Base-by-base conservation (phyloP, 1,140 invertebrate genomes). In the Panonychus citri region DNA sequence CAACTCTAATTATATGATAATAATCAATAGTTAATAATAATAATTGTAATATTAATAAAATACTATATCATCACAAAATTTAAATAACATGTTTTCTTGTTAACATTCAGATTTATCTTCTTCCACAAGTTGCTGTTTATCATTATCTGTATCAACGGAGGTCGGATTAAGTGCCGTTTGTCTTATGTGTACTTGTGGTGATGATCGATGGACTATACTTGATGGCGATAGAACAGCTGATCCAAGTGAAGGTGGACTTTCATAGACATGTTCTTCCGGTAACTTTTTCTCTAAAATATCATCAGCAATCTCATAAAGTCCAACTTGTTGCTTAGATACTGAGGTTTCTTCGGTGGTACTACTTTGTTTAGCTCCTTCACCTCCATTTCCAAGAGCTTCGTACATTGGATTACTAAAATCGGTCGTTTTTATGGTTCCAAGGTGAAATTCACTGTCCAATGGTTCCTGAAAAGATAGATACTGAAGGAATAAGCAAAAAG, bases 401-500 rank as follows among this genome's bases (percentile, higher is more conserved):
- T 91, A 95, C 85, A 95, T 90, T 12, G 89, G 89, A 73, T 93
- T 94, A 64, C 81, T 83, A 71, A 94, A 93, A 70, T 94, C 87
- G 53, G 86, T 75, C 53, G 80, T 26, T 59, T 75, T 74, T 30
- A 81, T 74, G 50, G 82, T 79, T 46, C 77, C 76, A 53, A 85
- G 69, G 62, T 77, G 80, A 67, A 84, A 85, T 42, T 82, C 81
- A 28, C 79, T 79, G 64, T 87, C 81, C 59, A 80, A 64, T 1
- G 76, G 73, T 61, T 77, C 74, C 75, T 78, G 56, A n/a, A 63
- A 63, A 42, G 13, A 57, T 30, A 26, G 27, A 40, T 51, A 48
- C 21, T 17, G 7, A 7, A 17, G 2, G 19, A 7, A 40, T 40
- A 17, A 17, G 13, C 7, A 17, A 39, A 39, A 39, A 7, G 5